Evolutionary conservation across 1,140 invertebrate species (phyloP), one percentile per base, ranked within the genome.

Genomic region (Eumeta japonica): DNA sequence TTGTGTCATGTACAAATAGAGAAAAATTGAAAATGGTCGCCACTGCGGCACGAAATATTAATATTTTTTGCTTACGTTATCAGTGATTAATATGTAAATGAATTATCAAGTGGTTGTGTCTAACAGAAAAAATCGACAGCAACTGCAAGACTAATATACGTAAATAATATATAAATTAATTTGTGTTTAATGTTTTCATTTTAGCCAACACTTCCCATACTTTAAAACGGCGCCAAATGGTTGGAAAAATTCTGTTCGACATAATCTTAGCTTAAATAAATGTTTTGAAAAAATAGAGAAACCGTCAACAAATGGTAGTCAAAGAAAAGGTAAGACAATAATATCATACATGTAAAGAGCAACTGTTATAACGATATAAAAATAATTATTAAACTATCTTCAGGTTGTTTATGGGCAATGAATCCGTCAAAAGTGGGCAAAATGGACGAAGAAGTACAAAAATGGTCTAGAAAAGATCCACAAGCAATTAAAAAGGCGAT

Each of bases 211-310:
- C 67, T 98, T 97, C 65, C 94, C 94, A 1, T 97, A 97, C 68
- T 98, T 97, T 66, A 94, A 94, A 78, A 96, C 92, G 7, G 94
- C 94, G 2, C 93, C 94, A 27, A 94, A 90, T 63, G 94, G 94
- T 11, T 98, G 94, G 94, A 98, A 98, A 77, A 97, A 97, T 67
- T 96, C 93, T 1, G 94, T 97, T 1, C 79, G 94, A 44, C 95
- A 97, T 64, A 97, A 97, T 77, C 75, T 97, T 31, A 96, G 92
- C 43, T 71, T 97, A 40, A 97, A 97, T 76, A 97, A 97, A 74
- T 97, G 94, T 76, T 97, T 97, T 74, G 93, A 96, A 63, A 97
- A 98, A 71, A 95, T 97, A 38, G 94, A 97, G 57, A 94, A 95
- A 54, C 89, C 91, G 1, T 84, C 85, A 0, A 82, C 85, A 16